phyloP scores from a whole-genome alignment of 2,797 vertebrate species.

The Peromyscus attwateri region DNA sequence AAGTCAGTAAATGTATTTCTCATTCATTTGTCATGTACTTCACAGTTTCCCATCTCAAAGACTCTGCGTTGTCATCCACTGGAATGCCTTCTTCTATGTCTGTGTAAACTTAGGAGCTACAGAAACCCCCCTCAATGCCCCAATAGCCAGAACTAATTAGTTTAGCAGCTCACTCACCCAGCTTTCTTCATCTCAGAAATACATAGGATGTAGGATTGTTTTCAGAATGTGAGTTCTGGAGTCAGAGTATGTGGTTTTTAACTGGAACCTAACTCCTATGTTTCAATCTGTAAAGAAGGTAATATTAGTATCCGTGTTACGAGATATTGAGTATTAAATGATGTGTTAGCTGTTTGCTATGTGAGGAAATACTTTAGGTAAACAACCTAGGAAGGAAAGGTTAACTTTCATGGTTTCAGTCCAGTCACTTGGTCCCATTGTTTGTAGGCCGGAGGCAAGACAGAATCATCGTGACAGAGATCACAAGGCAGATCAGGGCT shows the following conservation, averaged over 20 bases:
- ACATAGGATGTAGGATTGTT: neutral
- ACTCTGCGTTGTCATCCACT: neutral
- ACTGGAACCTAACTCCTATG: constrained; percentile 2
- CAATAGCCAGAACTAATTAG: neutral
- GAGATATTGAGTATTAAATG: constrained; percentile 44
- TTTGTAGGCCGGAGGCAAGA: neutral
- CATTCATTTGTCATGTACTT: neutral
- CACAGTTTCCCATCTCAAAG: constrained; percentile 14
- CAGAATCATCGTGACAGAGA: neutral
- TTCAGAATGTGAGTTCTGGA: constrained; percentile 47
- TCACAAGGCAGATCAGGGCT: neutral
- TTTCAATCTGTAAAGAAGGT: constrained; percentile 13
- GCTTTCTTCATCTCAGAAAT: constrained; percentile 15
- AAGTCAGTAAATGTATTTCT: constrained; percentile 22
- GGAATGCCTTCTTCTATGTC: neutral
- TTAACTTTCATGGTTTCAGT: neutral
- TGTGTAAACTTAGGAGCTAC: constrained; percentile 16
- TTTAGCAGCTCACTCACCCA: neutral
- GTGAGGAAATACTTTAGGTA: neutral
- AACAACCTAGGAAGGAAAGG: neutral
- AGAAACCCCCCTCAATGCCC: neutral
- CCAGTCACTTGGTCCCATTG: no score
- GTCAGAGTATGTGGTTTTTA: neutral
- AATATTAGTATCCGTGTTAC: neutral
- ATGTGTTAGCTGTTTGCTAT: neutral